Conservation (phyloP, 2,797 vertebrate genomes). For the Darevskia mixta region DNA sequence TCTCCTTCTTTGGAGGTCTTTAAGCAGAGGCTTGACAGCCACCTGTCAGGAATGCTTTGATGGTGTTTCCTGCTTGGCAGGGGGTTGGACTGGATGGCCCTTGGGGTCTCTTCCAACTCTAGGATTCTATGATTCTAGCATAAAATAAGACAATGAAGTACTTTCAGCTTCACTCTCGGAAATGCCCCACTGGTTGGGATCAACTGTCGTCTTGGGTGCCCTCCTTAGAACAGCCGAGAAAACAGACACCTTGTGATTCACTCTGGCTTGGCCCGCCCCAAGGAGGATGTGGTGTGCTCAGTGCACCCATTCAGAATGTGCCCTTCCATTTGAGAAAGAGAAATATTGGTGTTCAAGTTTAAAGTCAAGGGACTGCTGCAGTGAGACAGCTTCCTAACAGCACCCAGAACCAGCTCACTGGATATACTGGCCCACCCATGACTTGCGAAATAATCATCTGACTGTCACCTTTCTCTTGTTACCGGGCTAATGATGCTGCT, state of each 20-base stretch:
- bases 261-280: background rate
- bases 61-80: too few species aligned
- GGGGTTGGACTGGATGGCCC: too few species aligned
- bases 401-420: background rate
- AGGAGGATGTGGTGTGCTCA: background rate
- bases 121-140: too few species aligned
- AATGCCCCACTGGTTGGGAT: accelerated
- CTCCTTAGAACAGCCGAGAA: background rate
- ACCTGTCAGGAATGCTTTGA: too few species aligned
- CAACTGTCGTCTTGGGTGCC: background rate
- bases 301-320: background rate
- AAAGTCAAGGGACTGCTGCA: background rate
- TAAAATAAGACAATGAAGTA: background rate
- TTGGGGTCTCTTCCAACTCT: too few species aligned
- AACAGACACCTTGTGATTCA: background rate
- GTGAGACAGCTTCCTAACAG: background rate
- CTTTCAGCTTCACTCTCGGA: too few species aligned
- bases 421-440: background rate
- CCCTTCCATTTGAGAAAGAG: background rate
- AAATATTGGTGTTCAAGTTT: background rate
- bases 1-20: too few species aligned
- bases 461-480: too few species aligned
- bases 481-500: background rate
- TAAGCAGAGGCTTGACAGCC: too few species aligned
- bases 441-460: background rate